Conservation (phyloP, 2,113 vertebrate species). For the Pituophis catenifer region DNA sequence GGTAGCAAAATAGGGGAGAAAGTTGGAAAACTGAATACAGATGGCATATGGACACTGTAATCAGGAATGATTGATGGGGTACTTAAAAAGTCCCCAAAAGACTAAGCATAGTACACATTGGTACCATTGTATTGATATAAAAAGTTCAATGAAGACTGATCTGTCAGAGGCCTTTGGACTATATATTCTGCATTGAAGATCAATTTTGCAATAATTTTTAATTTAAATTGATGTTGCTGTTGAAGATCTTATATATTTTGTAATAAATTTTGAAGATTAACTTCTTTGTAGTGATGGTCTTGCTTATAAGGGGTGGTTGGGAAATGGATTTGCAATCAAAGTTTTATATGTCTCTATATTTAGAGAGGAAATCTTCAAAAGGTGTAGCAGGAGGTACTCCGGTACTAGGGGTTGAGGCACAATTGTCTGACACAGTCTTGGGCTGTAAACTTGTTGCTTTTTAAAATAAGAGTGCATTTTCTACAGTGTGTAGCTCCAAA, state of each 20-base stretch:
- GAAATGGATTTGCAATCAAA: not conserved
- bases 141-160: slow-evolving; percentile 37
- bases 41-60: slow-evolving; percentile 44
- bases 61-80: slow-evolving; percentile 44
- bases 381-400: not conserved
- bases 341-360: too few relatives aligned
- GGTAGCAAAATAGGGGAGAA: slow-evolving; percentile 46
- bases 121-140: slow-evolving; percentile 19
- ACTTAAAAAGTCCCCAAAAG: slow-evolving; percentile 28
- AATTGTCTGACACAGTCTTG: not conserved
- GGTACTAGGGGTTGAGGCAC: not conserved
- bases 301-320: slow-evolving; percentile 48
- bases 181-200: slow-evolving; percentile 45
- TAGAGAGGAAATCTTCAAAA: not conserved
- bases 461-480: not conserved
- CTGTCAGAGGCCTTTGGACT: slow-evolving; percentile 43
- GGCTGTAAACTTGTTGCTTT: not conserved
- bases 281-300: slow-evolving; percentile 47
- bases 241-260: slow-evolving; percentile 54
- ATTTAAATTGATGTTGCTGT: slow-evolving; percentile 59
- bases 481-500: not conserved
- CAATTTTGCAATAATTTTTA: slow-evolving; percentile 57
- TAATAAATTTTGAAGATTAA: slow-evolving; percentile 72
- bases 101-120: slow-evolving; percentile 30
- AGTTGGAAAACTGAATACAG: slow-evolving; percentile 43